Evolutionary conservation across 2,888 invertebrate genomes (phyloP).

Genomic region (Notodonta dromedarius): DNA sequence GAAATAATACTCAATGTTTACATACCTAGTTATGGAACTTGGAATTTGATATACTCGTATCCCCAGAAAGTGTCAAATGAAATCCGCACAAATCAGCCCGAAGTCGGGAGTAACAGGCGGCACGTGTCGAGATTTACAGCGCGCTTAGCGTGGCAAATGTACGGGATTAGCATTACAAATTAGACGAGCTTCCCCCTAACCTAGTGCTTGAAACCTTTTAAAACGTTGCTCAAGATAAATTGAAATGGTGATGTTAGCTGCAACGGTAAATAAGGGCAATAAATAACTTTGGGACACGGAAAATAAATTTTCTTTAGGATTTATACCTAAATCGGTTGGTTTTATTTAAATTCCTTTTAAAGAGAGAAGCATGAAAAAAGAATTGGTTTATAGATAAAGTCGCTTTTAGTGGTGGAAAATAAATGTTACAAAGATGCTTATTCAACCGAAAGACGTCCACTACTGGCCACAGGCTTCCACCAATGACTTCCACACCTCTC

Average conservation of each 20-base stretch:
- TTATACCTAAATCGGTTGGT: background rate
- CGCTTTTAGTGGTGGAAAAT: too few species aligned
- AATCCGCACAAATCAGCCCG: background rate
- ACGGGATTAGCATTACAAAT: constrained; percentile 41
- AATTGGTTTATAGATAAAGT: too few species aligned
- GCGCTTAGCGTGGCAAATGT: constrained; percentile 35
- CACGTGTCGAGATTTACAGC: constrained; percentile 29
- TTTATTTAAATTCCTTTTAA: background rate
- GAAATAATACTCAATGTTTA: too few species aligned
- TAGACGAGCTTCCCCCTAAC: constrained; percentile 21
- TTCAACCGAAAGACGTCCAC: too few species aligned
- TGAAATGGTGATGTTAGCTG: constrained; percentile 21
- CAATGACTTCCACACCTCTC: too few species aligned
- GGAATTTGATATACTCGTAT: background rate
- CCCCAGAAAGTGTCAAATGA: background rate
- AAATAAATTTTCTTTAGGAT: background rate
- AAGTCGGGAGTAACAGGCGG: background rate
- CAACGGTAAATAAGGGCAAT: constrained; percentile 10
- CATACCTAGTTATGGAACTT: too few species aligned
- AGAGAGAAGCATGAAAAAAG: too few species aligned
- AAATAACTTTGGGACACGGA: background rate
- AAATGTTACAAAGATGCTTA: too few species aligned
- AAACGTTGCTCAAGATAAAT: constrained; percentile 25
- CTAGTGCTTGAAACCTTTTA: constrained; percentile 27
- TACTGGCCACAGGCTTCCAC: too few species aligned